phyloP scores from a whole-genome alignment of 1,140 invertebrate species.

The Tyrophagus putrescentiae region DNA sequence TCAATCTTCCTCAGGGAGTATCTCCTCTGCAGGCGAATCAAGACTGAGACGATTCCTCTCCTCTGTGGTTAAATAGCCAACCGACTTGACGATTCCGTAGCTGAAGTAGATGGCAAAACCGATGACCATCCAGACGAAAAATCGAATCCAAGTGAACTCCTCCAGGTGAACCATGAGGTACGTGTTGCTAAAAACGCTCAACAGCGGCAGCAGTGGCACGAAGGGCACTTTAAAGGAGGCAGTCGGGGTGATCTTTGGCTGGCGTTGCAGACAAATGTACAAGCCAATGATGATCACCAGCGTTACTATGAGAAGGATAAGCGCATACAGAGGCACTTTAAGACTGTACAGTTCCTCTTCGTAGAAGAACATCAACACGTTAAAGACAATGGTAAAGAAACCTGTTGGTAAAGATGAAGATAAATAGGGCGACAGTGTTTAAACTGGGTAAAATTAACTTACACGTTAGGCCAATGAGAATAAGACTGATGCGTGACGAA shows the following conservation, averaged over 20 bases:
- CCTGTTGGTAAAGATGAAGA: neutral
- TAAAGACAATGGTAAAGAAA: neutral
- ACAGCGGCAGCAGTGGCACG: constrained; percentile 63
- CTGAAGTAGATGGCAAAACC: constrained; percentile 26
- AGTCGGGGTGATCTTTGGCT: neutral
- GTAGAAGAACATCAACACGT: constrained; percentile 1
- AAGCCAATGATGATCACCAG: constrained; percentile 19
- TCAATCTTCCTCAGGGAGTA: no score
- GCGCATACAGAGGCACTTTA: neutral
- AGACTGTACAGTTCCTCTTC: neutral
- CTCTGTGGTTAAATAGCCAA: constrained; percentile 11
- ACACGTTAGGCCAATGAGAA: neutral
- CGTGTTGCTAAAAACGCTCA: constrained; percentile 68
- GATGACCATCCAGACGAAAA: constrained; percentile 60
- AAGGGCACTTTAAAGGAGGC: constrained; percentile 40
- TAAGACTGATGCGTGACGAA: neutral
- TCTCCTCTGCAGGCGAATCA: no score
- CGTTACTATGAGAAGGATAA: neutral
- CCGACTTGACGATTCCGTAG: constrained; percentile 17
- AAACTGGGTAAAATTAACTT: constrained; percentile 7
- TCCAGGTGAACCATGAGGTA: constrained; percentile 74
- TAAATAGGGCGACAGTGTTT: neutral
- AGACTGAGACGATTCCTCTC: neutral
- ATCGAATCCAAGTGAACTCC: constrained; percentile 63
- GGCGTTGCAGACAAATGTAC: constrained; percentile 11